Evolutionary conservation across 2,797 vertebrate genomes (phyloP).

Genomic region (Siniperca obscura): DNA sequence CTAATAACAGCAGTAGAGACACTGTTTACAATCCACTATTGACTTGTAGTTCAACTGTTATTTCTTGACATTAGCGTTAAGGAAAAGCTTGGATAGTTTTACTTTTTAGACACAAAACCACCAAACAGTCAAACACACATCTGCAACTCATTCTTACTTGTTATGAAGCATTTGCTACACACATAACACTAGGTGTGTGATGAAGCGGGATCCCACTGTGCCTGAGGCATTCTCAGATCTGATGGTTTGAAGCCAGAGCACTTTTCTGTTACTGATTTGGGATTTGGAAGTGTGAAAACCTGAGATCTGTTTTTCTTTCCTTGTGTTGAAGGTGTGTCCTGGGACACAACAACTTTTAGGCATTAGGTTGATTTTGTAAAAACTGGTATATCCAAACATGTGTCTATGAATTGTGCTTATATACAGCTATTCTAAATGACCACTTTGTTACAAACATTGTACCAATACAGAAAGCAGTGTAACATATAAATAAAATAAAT

Average conservation of each 20-base stretch:
- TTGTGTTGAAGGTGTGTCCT: conserved; percentile 1
- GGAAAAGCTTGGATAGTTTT: conserved; percentile 11
- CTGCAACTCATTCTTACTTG: conserved; percentile 11
- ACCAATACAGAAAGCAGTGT: background rate
- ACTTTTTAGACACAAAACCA: conserved; percentile 11
- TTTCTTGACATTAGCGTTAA: conserved; percentile 1
- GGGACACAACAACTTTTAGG: conserved; percentile 4
- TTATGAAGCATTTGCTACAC: conserved; percentile 21
- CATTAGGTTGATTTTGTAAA: conserved; percentile 8
- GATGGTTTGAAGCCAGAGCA: conserved; percentile 30
- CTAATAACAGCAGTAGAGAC: background rate
- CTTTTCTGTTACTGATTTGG: conserved; percentile 27
- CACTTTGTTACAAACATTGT: background rate
- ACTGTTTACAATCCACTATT: background rate
- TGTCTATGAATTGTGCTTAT: background rate
- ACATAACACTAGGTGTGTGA: conserved; percentile 26
- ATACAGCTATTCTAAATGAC: background rate
- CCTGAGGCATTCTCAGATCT: conserved; percentile 41
- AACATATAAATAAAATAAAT: too few species aligned
- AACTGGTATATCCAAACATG: background rate
- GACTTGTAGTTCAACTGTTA: conserved; percentile 9
- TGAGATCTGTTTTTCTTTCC: conserved; percentile 18
- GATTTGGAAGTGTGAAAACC: conserved; percentile 23
- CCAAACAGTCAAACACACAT: conserved; percentile 13
- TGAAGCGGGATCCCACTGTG: conserved; percentile 25